Conservation (phyloP, 2,797 vertebrate species). For the Philypnodon macrostomus region DNA sequence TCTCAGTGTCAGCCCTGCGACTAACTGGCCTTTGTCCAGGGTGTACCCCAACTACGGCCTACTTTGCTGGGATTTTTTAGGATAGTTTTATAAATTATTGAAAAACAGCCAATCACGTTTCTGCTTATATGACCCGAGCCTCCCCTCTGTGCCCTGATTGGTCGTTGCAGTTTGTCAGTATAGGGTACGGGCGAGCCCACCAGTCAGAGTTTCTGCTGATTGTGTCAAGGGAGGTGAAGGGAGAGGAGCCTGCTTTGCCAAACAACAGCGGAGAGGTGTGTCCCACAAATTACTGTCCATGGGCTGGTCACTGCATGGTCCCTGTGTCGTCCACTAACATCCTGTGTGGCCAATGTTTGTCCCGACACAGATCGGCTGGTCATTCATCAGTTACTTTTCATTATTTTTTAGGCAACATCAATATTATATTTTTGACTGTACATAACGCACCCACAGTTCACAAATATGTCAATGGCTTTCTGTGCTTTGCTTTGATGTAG, state of each 20-base stretch:
- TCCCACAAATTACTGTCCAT: slow-evolving; percentile 76
- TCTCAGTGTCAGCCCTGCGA: too few relatives aligned
- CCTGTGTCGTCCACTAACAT: slow-evolving; percentile 71
- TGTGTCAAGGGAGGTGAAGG: slow-evolving; percentile 93
- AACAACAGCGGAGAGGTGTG: slow-evolving; percentile 92
- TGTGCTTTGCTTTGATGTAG: slow-evolving; percentile 42
- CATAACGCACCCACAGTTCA: slow-evolving; percentile 34
- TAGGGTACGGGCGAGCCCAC: slow-evolving; percentile 91
- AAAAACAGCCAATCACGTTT: slow-evolving; percentile 55
- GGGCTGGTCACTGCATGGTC: slow-evolving; percentile 82
- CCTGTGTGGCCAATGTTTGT: slow-evolving; percentile 56
- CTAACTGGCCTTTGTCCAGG: too few relatives aligned
- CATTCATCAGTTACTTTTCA: slow-evolving; percentile 39
- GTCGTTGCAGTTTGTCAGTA: slow-evolving; percentile 95
- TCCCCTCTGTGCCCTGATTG: slow-evolving; percentile 87
- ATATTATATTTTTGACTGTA: slow-evolving; percentile 44
- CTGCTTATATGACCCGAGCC: slow-evolving; percentile 69
- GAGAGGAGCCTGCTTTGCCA: slow-evolving; percentile 89
- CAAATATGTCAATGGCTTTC: slow-evolving; percentile 31
- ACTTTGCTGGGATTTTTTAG: too few relatives aligned
- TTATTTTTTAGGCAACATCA: slow-evolving; percentile 49
- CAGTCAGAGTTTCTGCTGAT: slow-evolving; percentile 97
- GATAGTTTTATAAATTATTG: too few relatives aligned
- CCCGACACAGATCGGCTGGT: slow-evolving; percentile 44
- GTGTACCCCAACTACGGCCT: too few relatives aligned